Percentiles rank a stretch among this genome's conserved stretches.
Evolutionary conservation across 2,888 invertebrate genomes (phyloP).

Genomic region (Tyria jacobaeae): DNA sequence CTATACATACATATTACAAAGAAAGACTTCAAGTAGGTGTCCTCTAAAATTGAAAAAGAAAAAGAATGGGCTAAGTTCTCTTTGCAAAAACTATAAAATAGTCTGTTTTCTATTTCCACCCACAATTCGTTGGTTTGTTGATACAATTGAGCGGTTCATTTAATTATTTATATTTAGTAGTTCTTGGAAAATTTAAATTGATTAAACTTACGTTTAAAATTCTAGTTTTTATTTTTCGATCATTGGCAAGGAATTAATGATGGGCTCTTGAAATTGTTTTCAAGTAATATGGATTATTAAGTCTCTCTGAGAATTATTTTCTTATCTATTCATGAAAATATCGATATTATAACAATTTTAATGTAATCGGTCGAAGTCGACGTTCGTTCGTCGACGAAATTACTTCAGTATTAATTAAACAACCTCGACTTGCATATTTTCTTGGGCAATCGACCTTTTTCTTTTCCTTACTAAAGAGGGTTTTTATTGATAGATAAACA

Average conservation of each 20-base stretch:
- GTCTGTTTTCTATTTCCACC: slow-evolving; percentile 21
- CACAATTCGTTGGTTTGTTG: slow-evolving; percentile 15
- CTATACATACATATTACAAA: slow-evolving; percentile 10
- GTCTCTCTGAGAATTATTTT: neutral
- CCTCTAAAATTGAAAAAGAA: neutral
- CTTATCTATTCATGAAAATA: neutral
- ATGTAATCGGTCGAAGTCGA: too few species aligned
- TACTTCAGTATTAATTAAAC: neutral
- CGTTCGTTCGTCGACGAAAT: too few species aligned
- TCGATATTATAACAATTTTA: too few species aligned
- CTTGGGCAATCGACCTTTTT: neutral
- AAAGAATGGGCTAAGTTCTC: slow-evolving; percentile 7
- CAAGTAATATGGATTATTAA: neutral
- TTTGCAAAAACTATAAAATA: slow-evolving; percentile 15
- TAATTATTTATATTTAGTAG: slow-evolving; percentile 18
- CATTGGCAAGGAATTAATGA: slow-evolving; percentile 2
- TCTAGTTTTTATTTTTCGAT: slow-evolving; percentile 4
- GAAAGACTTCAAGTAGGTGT: neutral
- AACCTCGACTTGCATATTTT: neutral
- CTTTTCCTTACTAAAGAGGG: neutral
- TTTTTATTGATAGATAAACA: neutral
- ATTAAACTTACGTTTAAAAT: slow-evolving; percentile 16
- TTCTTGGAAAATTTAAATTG: slow-evolving; percentile 16
- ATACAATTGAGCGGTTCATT: slow-evolving; percentile 16
- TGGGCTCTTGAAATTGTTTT: neutral